Conservation (phyloP, 2,797 vertebrate species). For the Brachymystax lenok region DNA sequence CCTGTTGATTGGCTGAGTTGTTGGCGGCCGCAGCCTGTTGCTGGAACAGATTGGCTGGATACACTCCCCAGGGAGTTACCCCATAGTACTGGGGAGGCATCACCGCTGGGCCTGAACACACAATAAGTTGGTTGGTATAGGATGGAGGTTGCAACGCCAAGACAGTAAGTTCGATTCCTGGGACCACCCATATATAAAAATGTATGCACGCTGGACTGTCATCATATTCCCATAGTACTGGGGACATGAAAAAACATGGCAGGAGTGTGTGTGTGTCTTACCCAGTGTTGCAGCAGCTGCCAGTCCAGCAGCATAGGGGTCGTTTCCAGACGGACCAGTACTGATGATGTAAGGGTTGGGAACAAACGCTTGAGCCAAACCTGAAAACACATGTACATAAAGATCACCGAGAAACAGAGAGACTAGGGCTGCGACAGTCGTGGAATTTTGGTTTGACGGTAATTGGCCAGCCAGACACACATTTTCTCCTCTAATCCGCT, state of each 20-base stretch:
- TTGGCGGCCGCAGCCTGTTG: constrained; percentile 94
- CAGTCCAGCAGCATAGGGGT: constrained; percentile 94
- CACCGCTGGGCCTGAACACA: constrained; percentile 87
- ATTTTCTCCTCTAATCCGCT: too few species aligned
- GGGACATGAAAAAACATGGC: constrained; percentile 75
- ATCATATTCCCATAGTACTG: constrained; percentile 38
- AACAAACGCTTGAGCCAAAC: constrained; percentile 96
- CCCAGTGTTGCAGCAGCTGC: constrained; percentile 96
- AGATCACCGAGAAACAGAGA: too few species aligned
- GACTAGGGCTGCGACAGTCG: too few species aligned
- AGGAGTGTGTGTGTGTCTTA: constrained; percentile 62
- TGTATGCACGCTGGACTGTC: not conserved
- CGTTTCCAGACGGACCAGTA: constrained; percentile 93
- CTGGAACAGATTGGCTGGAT: constrained; percentile 97
- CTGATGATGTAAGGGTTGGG: constrained; percentile 99
- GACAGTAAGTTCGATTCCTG: not conserved
- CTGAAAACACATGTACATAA: constrained; percentile 66
- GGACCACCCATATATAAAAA: not conserved
- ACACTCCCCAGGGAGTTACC: constrained; percentile 98
- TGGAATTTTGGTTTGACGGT: too few species aligned
- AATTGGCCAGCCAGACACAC: too few species aligned
- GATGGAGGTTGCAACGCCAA: not conserved
- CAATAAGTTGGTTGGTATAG: not conserved
- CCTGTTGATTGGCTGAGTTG: constrained; percentile 92
- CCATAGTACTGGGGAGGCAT: constrained; percentile 99